phyloP scores from a whole-genome alignment of 2,113 vertebrate genomes.

The Seriola rivoliana region DNA sequence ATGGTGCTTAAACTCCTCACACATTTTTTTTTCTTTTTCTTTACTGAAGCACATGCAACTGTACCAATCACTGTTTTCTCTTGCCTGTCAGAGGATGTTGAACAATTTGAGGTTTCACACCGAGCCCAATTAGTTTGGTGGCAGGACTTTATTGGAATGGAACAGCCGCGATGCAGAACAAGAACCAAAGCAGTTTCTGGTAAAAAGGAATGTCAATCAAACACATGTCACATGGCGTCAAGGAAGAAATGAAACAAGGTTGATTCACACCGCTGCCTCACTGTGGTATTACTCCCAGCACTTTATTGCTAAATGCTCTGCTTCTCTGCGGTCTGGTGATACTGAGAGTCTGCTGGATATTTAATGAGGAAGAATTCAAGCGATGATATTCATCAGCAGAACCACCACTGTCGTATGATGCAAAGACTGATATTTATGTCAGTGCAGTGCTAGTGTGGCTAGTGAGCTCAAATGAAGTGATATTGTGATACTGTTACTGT shows the following conservation, averaged over 20 bases:
- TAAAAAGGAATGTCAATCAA: conserved; percentile 77
- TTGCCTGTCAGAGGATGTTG: conserved; percentile 69
- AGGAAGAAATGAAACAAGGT: conserved; percentile 56
- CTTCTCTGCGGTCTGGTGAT: neutral
- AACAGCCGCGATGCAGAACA: conserved; percentile 73
- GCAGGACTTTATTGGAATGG: conserved; percentile 77
- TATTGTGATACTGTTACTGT: neutral
- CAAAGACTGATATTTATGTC: neutral
- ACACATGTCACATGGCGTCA: conserved; percentile 50
- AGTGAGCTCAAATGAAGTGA: neutral
- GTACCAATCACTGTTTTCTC: conserved; percentile 63
- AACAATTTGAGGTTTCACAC: conserved; percentile 71
- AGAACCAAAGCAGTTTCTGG: conserved; percentile 65
- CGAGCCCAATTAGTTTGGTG: conserved; percentile 80
- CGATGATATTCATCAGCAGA: neutral
- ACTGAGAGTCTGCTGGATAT: neutral
- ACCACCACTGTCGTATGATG: neutral
- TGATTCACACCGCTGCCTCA: conserved; percentile 49
- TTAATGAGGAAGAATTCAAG: neutral
- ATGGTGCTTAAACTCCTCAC: conserved; percentile 23
- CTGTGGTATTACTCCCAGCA: conserved; percentile 21
- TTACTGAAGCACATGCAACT: conserved; percentile 62
- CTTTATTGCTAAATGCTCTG: conserved; percentile 44
- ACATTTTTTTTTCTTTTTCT: conserved; percentile 39
- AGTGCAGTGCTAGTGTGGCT: neutral